phyloP scores from a whole-genome alignment of 2,113 vertebrate genomes.

The Brachypodius melanocephalos region DNA sequence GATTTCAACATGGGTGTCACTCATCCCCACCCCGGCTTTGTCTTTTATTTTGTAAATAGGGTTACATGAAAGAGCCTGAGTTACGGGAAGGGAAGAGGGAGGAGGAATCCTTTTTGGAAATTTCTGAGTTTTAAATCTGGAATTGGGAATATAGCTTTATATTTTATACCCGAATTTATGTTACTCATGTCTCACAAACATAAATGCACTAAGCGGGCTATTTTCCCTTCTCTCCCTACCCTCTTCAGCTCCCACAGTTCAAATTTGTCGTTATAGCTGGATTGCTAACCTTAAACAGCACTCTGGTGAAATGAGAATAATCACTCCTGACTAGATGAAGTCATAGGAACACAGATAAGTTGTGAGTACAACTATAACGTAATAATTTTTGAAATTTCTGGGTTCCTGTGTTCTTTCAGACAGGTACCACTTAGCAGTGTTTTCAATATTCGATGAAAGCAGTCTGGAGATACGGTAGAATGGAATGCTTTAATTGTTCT shows the following conservation, averaged over 20 bases:
- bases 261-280: neutral
- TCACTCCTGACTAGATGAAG: neutral
- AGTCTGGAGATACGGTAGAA: neutral
- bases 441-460: neutral
- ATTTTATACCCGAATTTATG: too few relatives aligned
- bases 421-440: neutral
- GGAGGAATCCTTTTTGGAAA: too few relatives aligned
- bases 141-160: too few relatives aligned
- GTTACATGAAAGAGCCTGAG: too few relatives aligned
- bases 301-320: neutral
- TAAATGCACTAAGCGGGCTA: fast-evolving
- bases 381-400: neutral
- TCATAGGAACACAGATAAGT: neutral
- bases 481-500: neutral
- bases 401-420: neutral
- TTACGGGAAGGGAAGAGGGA: too few relatives aligned
- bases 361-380: neutral
- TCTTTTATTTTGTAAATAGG: too few relatives aligned
- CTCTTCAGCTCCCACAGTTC: neutral
- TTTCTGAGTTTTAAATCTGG: too few relatives aligned
- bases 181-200: too few relatives aligned
- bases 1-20: too few relatives aligned
- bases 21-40: too few relatives aligned
- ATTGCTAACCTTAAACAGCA: neutral
- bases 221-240: neutral